Evolutionary conservation across 2,797 vertebrate genomes (phyloP).

Genomic region (Zalophus californianus): DNA sequence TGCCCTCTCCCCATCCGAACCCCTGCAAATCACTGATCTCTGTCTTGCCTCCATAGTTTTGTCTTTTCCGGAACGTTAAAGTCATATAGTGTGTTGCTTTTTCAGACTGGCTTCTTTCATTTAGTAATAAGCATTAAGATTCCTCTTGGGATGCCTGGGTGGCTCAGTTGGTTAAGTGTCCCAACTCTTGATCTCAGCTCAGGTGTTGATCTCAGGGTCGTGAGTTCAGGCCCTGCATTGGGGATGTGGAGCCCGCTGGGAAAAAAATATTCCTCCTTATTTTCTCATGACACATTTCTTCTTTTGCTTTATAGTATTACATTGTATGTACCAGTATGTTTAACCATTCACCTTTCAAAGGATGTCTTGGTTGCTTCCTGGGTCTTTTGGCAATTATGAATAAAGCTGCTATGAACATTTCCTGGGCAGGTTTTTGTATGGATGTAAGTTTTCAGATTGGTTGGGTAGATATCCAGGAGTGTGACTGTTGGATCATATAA

Average conservation of each 20-base stretch:
- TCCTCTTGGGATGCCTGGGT: too few relatives aligned
- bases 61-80: background rate
- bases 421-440: background rate
- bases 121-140: background rate
- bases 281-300: background rate
- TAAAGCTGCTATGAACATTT: background rate
- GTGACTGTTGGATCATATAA: background rate
- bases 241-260: too few relatives aligned
- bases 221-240: too few relatives aligned
- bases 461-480: background rate
- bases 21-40: background rate
- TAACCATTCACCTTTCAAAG: background rate
- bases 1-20: accelerated
- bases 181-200: too few relatives aligned
- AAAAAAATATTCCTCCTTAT: background rate
- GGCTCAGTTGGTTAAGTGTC: too few relatives aligned
- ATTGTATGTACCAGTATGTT: background rate
- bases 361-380: background rate
- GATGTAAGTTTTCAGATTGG: background rate
- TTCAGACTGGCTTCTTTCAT: background rate
- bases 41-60: background rate
- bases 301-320: background rate
- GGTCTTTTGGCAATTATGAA: background rate
- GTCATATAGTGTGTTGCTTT: background rate
- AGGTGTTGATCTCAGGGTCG: too few relatives aligned